A percentile compares a stretch with the other conserved stretches of the same genome.
These are phyloP conservation scores for Drosophila meridionalis DNA, from an alignment of 2,888 invertebrate genomes.

Conservation along the genomic window DNA sequence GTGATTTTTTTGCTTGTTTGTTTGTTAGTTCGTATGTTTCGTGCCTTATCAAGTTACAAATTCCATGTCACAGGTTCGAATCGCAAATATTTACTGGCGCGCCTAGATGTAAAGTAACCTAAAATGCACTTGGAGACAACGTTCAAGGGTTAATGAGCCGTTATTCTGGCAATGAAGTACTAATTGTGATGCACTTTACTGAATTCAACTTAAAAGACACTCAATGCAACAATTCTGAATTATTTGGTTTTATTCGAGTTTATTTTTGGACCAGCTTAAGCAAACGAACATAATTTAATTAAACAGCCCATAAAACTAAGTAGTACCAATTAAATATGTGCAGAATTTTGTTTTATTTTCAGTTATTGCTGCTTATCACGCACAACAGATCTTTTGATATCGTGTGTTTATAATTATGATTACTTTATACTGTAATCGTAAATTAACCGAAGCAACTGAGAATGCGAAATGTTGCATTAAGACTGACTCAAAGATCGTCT, in stretches of 20 bases:
- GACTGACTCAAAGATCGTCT: slow-evolving; percentile 62
- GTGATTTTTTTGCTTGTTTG: slow-evolving; percentile 15
- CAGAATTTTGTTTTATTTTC: slow-evolving; percentile 2
- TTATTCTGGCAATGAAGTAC: slow-evolving; percentile 1
- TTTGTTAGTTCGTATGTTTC: not conserved
- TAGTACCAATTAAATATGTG: slow-evolving; percentile 1
- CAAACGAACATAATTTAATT: not conserved
- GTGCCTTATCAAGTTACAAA: slow-evolving; percentile 16
- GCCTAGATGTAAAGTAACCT: not conserved
- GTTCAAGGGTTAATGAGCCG: slow-evolving; percentile 46
- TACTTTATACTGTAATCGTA: not conserved
- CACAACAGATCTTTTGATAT: not conserved
- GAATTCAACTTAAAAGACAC: not conserved
- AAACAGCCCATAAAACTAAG: not conserved
- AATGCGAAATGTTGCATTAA: slow-evolving; percentile 37
- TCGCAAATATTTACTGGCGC: slow-evolving; percentile 25
- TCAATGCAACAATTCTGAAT: not conserved
- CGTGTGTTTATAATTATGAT: not conserved
- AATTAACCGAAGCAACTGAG: slow-evolving; percentile 22
- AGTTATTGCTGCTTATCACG: slow-evolving; percentile 21
- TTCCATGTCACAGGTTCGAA: slow-evolving; percentile 27
- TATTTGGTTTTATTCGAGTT: not conserved
- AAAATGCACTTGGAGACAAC: slow-evolving; percentile 9
- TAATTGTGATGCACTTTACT: slow-evolving; percentile 33
- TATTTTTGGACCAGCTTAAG: not conserved